Base-by-base conservation (phyloP, 2,888 invertebrate genomes). In the Tinea semifulvella region DNA sequence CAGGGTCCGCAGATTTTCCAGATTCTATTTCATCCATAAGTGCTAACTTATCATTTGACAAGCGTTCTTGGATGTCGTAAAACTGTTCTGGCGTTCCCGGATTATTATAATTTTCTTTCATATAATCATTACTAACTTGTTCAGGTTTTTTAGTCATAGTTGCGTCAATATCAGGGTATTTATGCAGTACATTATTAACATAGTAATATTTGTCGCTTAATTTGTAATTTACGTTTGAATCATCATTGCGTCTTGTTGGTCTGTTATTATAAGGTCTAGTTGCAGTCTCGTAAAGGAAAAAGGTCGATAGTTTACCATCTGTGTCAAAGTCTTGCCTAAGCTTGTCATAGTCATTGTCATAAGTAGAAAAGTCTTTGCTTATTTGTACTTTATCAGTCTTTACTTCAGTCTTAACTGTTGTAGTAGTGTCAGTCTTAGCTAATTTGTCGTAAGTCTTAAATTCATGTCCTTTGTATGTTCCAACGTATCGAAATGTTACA, bases 401-500 rank as follows among this genome's bases (percentile, higher is more conserved):
- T 61, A 35, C 38, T 27, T 47, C 51, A 50, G n/a, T 38, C 8
- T 11, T 11, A n/a, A 19, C 28, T 27, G 19, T 31, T 25, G 38
- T 42, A 35, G 45, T 27, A 31, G 50, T 48, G 28, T 56, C 51
- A 40, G 47, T 52, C 40, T 52, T 50, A 20, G 42, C 13, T 10
- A 28, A 22, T 22, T 35, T 17, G 19, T 46, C 45, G 38, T 46
- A 51, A 28, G 56, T 53, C 43, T 50, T 53, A 16, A 52, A 56
- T 49, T 56, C 55, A 20, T 38, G 35, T 40, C 74, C 73, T 64
- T 60, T 77, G 50, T 79, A 80, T 46, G 68, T 80, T 6, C 82
- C 81, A 51, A 82, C 70, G 48, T 82, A 81, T 17, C 79, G 73
- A 52, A 82, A 82, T 49, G 82, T 82, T 44, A 79, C 66, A 44